These are phyloP conservation scores for Drosophila sturtevanti DNA, from an alignment of 1,140 invertebrate genomes.

Conservation along the genomic window DNA sequence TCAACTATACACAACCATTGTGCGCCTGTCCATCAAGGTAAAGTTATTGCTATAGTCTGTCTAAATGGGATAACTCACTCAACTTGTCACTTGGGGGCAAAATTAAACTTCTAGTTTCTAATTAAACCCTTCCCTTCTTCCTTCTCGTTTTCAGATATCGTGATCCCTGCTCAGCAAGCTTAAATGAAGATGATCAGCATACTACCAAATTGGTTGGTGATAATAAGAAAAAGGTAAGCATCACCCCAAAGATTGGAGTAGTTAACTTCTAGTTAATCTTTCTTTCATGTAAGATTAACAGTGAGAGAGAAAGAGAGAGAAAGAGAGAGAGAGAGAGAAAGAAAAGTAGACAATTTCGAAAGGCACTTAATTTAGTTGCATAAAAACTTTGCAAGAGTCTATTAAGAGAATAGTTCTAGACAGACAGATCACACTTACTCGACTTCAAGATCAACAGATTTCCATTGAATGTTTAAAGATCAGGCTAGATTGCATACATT, in stretches of 20 bases:
- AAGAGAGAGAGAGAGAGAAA: too few relatives aligned
- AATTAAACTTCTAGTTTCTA: slow-evolving; percentile 16
- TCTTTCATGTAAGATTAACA: slow-evolving; percentile 19
- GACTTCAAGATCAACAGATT: too few relatives aligned
- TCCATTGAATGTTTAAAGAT: too few relatives aligned
- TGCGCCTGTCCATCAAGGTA: slow-evolving; percentile 92
- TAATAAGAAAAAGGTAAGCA: slow-evolving; percentile 89
- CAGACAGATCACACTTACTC: too few relatives aligned
- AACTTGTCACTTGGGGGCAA: slow-evolving; percentile 39
- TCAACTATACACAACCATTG: slow-evolving; percentile 95
- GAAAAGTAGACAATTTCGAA: too few relatives aligned
- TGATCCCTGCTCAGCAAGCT: slow-evolving; percentile 94
- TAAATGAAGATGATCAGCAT: slow-evolving; percentile 94
- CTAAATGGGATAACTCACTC: slow-evolving; percentile 1
- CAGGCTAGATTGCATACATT: too few relatives aligned
- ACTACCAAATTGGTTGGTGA: slow-evolving; percentile 94
- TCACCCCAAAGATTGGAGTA: neutral
- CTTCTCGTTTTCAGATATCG: slow-evolving; percentile 85
- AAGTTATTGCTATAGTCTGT: slow-evolving; percentile 23
- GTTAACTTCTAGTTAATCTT: slow-evolving; percentile 51
- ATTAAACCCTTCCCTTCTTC: slow-evolving; percentile 50
- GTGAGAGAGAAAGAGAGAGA: slow-evolving; percentile 22
- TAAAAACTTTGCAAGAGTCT: neutral
- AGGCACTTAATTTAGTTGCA: too few relatives aligned
- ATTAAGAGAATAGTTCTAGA: neutral